These are phyloP conservation scores for Microcebus ravelobensis DNA, from an alignment of 2,113 vertebrate species.

Conservation along the genomic window DNA sequence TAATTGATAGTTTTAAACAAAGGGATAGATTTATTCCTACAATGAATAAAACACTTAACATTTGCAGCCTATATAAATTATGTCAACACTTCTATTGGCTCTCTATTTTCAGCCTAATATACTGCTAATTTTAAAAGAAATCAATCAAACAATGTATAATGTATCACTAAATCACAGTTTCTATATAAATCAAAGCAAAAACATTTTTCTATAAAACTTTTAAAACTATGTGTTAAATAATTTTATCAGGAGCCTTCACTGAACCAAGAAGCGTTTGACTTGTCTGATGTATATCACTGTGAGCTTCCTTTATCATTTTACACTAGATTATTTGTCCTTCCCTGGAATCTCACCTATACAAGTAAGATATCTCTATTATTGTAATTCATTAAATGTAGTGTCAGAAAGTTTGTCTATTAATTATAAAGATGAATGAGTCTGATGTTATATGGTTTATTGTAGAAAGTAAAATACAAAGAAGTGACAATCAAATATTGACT, in stretches of 20 bases:
- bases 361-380: background rate
- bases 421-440: conserved; percentile 32
- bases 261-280: conserved; percentile 75
- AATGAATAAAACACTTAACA: conserved; percentile 82
- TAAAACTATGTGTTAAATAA: conserved; percentile 79
- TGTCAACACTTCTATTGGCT: conserved; percentile 73
- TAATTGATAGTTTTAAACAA: conserved; percentile 86
- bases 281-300: conserved; percentile 63
- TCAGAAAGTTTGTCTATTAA: background rate
- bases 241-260: conserved; percentile 74
- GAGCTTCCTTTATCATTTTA: conserved; percentile 61
- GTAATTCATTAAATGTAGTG: conserved; percentile 1
- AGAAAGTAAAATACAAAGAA: conserved; percentile 24
- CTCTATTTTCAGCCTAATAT: conserved; percentile 73
- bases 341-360: conserved; percentile 57
- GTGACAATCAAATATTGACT: conserved; percentile 66
- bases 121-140: conserved; percentile 84
- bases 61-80: conserved; percentile 83
- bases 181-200: conserved; percentile 66
- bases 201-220: conserved; percentile 77
- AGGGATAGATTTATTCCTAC: conserved; percentile 84
- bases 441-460: background rate
- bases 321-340: conserved; percentile 69
- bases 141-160: conserved; percentile 83
- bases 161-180: conserved; percentile 65